phyloP scores from a whole-genome alignment of 2,113 vertebrate genomes.

The Mastomys natalensis region DNA sequence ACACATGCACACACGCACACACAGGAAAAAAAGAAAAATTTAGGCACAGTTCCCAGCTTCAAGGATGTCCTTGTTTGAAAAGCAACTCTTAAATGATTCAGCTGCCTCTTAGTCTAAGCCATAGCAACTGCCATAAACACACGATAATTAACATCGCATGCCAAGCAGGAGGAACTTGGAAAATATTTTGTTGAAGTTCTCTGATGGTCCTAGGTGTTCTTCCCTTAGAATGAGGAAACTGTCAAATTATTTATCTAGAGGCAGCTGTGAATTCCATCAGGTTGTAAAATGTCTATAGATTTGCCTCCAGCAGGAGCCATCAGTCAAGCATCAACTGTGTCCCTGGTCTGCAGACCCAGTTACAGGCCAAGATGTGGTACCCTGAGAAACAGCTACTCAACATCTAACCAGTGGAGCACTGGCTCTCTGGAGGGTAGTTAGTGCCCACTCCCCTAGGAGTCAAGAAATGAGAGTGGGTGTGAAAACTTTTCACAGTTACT shows the following conservation, averaged over 20 bases:
- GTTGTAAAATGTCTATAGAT: slow-evolving; percentile 36
- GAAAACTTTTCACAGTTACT: background rate
- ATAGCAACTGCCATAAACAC: slow-evolving; percentile 66
- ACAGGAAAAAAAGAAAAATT: slow-evolving; percentile 1
- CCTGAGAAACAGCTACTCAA: background rate
- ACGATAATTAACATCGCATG: slow-evolving; percentile 67
- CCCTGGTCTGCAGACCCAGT: background rate
- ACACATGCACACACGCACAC: background rate
- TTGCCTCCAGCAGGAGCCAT: background rate
- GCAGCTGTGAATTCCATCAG: slow-evolving; percentile 32
- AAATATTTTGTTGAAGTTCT: slow-evolving; percentile 75
- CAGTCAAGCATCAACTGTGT: background rate
- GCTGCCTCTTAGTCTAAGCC: slow-evolving; percentile 50
- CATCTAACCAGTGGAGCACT: background rate
- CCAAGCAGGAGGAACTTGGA: slow-evolving; percentile 57
- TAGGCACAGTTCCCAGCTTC: background rate
- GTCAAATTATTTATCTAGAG: slow-evolving; percentile 70
- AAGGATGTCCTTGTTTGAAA: slow-evolving; percentile 59
- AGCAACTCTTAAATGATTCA: slow-evolving; percentile 67
- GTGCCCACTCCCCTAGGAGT: background rate
- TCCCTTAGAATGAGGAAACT: slow-evolving; percentile 42
- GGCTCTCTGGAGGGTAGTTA: too few species aligned
- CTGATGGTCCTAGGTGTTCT: slow-evolving; percentile 62
- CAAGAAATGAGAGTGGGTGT: background rate
- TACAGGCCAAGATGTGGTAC: rapidly evolving